Evolutionary conservation across 2,113 vertebrate species (phyloP).

Genomic region (Cyprinodon variegatus): DNA sequence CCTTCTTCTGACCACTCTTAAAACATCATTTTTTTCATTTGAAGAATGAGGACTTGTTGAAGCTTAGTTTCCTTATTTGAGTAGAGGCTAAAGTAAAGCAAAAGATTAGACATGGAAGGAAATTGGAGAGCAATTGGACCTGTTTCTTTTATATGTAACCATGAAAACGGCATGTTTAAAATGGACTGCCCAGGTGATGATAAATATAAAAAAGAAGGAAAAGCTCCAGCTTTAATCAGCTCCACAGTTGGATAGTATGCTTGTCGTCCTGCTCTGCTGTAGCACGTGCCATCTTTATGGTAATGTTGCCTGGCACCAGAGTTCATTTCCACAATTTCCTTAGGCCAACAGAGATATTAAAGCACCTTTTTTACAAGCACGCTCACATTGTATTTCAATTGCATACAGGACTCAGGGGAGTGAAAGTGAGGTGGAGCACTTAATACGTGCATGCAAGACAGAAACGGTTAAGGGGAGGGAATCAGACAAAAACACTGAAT

Average conservation of each 20-base stretch:
- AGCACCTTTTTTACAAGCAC: constrained; percentile 9
- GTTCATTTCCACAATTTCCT: constrained; percentile 61
- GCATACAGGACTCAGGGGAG: constrained; percentile 25
- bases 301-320: constrained; percentile 49
- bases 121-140: not conserved
- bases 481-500: constrained; percentile 36
- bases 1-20: constrained; percentile 15
- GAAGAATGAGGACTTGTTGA: constrained; percentile 17
- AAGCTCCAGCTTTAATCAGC: constrained; percentile 50
- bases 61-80: constrained; percentile 9
- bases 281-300: constrained; percentile 57
- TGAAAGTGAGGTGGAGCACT: constrained; percentile 23
- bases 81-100: not conserved
- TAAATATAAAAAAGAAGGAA: constrained; percentile 24
- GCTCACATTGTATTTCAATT: constrained; percentile 40
- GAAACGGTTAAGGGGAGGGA: constrained; percentile 4
- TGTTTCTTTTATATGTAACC: not conserved
- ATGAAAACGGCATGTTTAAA: not conserved
- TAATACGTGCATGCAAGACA: constrained; percentile 7
- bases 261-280: constrained; percentile 43
- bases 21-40: constrained; percentile 1
- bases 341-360: constrained; percentile 48
- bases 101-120: not conserved
- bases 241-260: constrained; percentile 38
- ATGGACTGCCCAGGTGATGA: not conserved